Evolutionary conservation across 2,888 invertebrate genomes (phyloP), one percentile per base, ranked within the genome.

Genomic region (Hylaea fasciaria): DNA sequence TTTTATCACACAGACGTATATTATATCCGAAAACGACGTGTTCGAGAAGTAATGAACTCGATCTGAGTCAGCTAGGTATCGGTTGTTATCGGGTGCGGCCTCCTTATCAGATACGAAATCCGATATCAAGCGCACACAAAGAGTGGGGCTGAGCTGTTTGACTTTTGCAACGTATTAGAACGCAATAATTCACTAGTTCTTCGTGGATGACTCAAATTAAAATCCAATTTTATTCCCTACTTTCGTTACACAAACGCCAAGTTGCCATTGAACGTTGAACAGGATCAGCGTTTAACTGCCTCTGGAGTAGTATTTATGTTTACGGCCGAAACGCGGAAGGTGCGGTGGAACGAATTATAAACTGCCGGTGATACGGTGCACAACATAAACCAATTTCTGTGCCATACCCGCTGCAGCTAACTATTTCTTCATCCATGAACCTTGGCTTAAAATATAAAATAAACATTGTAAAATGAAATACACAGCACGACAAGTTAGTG

Each of bases 21-120:
- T 41, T 57, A 52, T 66, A 53, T 29, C 60, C 50, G 43, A 70
- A 52, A 66, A 64, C 56, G 62, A 66, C 66, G 71, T 62, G 69
- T 69, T 69, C 64, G 63, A 69, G 68, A 70, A 57, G 67, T 72
- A 66, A 73, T 71, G 70, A 68, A 73, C 69, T 76, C 71, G 66
- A 76, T 84, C 75, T 91, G 90, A 89, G 80, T 89, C 86, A 88
- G 72, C 77, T 78, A 78, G 74, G 77, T 81, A 82, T 84, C 80
- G 82, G 72, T 43, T 71, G 80, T 87, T 91, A 91, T 91, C 91
- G 81, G 75, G 65, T 87, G 82, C 71, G 67, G 62, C 64, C 67
- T 64, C 73, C 80, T 91, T 91, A 91, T 91, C 91, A 87, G 90
- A 88, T 91, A 89, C 65, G 79, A 69, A 71, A 66, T 49, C 63